phyloP scores from a whole-genome alignment of 1,140 invertebrate species.

The Caenorhabditis remanei region DNA sequence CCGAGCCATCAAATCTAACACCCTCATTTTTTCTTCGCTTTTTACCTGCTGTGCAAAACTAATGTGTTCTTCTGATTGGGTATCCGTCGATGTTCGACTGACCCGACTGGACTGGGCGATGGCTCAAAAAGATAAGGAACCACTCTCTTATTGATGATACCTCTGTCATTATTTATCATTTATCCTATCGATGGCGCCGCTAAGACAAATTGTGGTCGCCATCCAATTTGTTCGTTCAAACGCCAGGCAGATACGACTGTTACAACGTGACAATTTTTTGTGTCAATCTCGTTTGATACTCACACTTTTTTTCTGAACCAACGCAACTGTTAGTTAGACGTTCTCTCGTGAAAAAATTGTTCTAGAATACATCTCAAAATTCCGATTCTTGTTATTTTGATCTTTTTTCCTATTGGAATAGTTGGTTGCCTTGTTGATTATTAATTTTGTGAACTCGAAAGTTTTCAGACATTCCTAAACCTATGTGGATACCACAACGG shows the following conservation, averaged over 20 bases:
- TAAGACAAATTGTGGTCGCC: slow-evolving; percentile 44
- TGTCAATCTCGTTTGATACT: slow-evolving; percentile 12
- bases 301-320: not conserved
- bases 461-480: not conserved
- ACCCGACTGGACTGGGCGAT: not conserved
- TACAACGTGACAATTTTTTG: slow-evolving; percentile 25
- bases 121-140: not conserved
- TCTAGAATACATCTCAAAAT: not conserved
- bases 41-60: slow-evolving; percentile 41
- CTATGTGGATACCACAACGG: slow-evolving; percentile 51
- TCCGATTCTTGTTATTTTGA: not conserved
- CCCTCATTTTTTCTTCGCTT: slow-evolving; percentile 32
- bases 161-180: slow-evolving; percentile 51
- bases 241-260: slow-evolving; percentile 9
- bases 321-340: not conserved
- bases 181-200: slow-evolving; percentile 43
- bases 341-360: not conserved
- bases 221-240: slow-evolving; percentile 36
- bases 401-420: too few species aligned
- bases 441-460: not conserved
- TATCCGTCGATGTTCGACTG: not conserved
- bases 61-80: slow-evolving; percentile 41
- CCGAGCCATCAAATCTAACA: slow-evolving; percentile 54
- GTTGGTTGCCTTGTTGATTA: not conserved
- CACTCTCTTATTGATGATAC: not conserved